Evolutionary conservation across 2,797 vertebrate genomes (phyloP).

Genomic region (Arnoldichthys spilopterus): DNA sequence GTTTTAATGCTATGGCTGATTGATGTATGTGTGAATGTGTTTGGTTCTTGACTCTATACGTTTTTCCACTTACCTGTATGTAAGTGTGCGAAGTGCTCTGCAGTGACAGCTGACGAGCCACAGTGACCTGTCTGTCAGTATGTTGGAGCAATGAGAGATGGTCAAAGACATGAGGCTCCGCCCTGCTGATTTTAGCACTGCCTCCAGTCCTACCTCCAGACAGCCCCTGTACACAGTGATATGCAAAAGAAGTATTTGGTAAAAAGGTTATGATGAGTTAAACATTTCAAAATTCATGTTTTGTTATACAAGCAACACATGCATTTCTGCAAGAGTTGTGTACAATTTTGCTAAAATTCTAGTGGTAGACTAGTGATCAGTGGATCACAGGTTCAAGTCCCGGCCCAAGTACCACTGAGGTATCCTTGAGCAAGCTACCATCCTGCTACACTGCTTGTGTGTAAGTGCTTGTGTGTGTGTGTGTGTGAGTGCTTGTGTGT

Average conservation of each 20-base stretch:
- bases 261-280: no score
- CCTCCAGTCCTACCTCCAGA: conserved; percentile 89
- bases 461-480: background rate
- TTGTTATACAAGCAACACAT: no score
- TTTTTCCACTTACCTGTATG: conserved; percentile 80
- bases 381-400: no score
- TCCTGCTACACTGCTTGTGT: no score
- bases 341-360: no score
- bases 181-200: conserved; percentile 86
- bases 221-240: conserved; percentile 76
- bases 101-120: conserved; percentile 96
- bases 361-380: no score
- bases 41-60: background rate
- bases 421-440: no score
- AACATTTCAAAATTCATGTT: no score
- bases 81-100: conserved; percentile 85
- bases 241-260: background rate
- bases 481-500: background rate
- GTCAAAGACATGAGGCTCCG: conserved; percentile 87
- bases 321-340: no score
- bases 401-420: no score
- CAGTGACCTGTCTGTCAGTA: conserved; percentile 89
- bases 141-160: conserved; percentile 88
- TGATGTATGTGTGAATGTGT: background rate
- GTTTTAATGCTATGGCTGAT: no score